Evolutionary conservation across 1,140 invertebrate species (phyloP).

Genomic region (Pogonognathellus flavescens): DNA sequence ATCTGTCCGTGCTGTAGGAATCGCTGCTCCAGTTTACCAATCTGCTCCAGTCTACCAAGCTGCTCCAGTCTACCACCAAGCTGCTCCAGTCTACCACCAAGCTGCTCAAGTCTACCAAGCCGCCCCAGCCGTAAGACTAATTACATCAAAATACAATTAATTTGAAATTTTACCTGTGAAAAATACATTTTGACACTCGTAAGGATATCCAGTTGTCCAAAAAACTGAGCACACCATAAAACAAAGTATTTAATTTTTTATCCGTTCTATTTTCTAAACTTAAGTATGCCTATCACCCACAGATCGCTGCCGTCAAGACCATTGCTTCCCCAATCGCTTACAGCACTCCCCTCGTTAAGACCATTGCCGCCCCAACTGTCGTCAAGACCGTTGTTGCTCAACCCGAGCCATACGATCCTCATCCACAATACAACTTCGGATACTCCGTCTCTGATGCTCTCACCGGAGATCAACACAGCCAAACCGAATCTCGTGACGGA

Average conservation of each 20-base stretch:
- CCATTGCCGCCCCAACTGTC: constrained; percentile 39
- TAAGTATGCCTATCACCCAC: neutral
- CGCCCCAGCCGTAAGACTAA: constrained; percentile 14
- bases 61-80: neutral
- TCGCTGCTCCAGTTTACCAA: neutral
- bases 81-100: constrained; percentile 3
- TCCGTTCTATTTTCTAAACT: too few relatives aligned
- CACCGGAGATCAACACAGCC: constrained; percentile 66
- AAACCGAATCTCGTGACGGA: constrained; percentile 15
- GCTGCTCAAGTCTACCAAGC: neutral
- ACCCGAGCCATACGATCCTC: constrained; percentile 59
- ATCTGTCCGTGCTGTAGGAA: neutral
- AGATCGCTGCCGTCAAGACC: neutral
- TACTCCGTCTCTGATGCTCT: constrained; percentile 59
- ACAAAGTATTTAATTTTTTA: too few relatives aligned
- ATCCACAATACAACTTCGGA: constrained; percentile 59
- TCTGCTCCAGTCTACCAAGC: neutral
- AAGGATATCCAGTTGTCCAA: too few relatives aligned
- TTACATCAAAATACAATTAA: neutral
- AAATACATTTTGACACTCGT: too few relatives aligned
- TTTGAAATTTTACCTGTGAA: too few relatives aligned
- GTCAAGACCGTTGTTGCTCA: constrained; percentile 31
- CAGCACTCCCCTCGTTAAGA: neutral
- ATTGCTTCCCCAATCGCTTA: neutral
- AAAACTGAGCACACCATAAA: too few relatives aligned